phyloP scores from a whole-genome alignment of 2,113 vertebrate genomes.

The Misgurnus anguillicaudatus region DNA sequence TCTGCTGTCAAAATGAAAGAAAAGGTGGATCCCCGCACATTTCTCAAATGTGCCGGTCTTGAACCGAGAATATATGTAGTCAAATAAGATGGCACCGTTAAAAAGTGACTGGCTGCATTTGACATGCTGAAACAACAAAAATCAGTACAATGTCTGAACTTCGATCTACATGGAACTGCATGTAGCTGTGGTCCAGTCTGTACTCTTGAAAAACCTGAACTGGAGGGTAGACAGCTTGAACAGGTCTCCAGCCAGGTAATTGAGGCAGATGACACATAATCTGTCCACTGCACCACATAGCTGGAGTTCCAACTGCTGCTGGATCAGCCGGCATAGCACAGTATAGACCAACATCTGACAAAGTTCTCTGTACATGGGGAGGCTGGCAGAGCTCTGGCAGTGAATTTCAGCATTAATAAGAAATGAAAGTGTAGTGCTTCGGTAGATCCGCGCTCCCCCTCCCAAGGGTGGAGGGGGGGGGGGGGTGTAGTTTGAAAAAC shows the following conservation, averaged over 20 bases:
- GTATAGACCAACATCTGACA: constrained; percentile 45
- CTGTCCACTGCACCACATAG: constrained; percentile 11
- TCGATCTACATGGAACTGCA: background rate
- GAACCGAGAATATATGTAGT: constrained; percentile 17
- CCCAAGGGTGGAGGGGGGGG: constrained; percentile 53
- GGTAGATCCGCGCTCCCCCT: constrained; percentile 66
- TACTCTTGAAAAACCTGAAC: constrained; percentile 2
- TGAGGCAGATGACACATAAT: constrained; percentile 24
- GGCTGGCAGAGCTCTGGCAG: constrained; percentile 59
- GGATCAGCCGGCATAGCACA: constrained; percentile 28
- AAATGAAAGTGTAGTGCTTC: constrained; percentile 73
- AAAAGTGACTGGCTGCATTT: constrained; percentile 19
- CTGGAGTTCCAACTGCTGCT: constrained; percentile 30
- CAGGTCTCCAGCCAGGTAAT: constrained; percentile 13
- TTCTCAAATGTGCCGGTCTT: constrained; percentile 26
- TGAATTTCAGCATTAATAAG: constrained; percentile 72
- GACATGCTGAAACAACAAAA: constrained; percentile 26
- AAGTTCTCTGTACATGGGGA: constrained; percentile 40
- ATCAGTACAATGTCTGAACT: background rate
- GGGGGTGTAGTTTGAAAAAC: constrained; percentile 62
- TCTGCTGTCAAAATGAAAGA: constrained; percentile 27
- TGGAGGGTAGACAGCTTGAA: background rate
- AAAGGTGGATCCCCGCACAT: constrained; percentile 42
- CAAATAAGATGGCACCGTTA: constrained; percentile 26
- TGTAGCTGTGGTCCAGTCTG: background rate